Evolutionary conservation across 2,888 invertebrate species (phyloP), one percentile per base, ranked within the genome.

Genomic region (Anthophora plumipes): DNA sequence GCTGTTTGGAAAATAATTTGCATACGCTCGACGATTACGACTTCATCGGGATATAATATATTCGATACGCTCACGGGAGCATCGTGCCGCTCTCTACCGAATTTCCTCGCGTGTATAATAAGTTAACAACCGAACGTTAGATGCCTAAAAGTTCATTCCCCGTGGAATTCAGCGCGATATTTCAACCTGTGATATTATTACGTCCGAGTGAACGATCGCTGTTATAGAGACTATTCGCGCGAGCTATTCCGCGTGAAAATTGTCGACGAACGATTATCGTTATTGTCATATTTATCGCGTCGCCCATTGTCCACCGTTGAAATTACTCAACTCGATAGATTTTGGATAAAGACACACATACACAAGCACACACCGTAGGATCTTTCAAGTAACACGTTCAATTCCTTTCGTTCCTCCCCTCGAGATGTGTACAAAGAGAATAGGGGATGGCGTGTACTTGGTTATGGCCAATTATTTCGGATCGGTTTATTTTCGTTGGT

Each of bases 1-100:
- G 67, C 78, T 31, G 31, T 82, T 81, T 66, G 82, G 73, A 76
- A 80, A 83, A 81, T 87, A 83, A 89, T 90, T 88, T 89, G 83
- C 88, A 85, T 89, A 89, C 12, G 1, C 82, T 80, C 80, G 73
- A 84, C 60, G 86, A 86, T 90, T 89, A 89, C 85, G 84, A 85
- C 83, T 89, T 85, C 86, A 89, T 89, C 85, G 84, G 20, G 48
- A 31, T 85, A 20, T 12, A 72, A 87, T 85, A 80, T 78, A 82
- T 85, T 85, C 79, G 75, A 77, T 82, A 43, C 52, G 57, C 31
- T 31, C 31, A 37, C 5, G 20, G 20, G 17, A 2, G 5, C 7
- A 48, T 14, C 37, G 66, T n/a, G 39, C 39, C 66, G 39, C 37
- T 1, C 50, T 39, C 66, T n/a, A 17, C 7, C 41, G 22, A 25